Evolutionary conservation across 2,888 invertebrate species (phyloP), one percentile per base, ranked within the genome.

Genomic region (Agapostemon virescens): DNA sequence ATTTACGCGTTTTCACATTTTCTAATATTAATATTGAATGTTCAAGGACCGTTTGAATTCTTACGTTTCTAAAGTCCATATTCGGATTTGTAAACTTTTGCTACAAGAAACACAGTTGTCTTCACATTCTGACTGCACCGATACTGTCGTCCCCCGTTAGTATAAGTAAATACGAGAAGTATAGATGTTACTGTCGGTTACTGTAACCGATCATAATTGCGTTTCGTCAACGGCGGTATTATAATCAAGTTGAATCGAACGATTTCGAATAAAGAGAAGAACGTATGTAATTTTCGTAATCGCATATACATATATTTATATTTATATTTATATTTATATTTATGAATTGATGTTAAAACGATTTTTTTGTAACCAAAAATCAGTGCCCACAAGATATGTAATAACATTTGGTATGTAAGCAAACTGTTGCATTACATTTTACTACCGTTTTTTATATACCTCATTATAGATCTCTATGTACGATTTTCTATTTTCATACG

Each of bases 401-500:
- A 77, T 63, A 52, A 74, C 52, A 61, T 68, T 75, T 83, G 69
- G 69, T 77, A 83, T 63, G 81, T 75, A 75, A 80, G 71, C 71
- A 83, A 71, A 78, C 61, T 81, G 58, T 76, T 68, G n/a, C 66
- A 64, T 69, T 76, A 52, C 66, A 68, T 79, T 73, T 75, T 30
- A 84, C 42, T 73, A 58, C 70, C 64, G 69, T 82, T 87, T 67
- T 84, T 86, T 86, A 84, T 85, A 85, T 86, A 88, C 86, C 84
- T 85, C 84, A 73, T 85, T 80, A 73, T 85, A 86, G 80, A 82
- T 82, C 84, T 86, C 82, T 84, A 75, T 84, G 70, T 84, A 86
- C 85, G 79, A 72, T 87, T 85, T 88, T 87, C 72, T 89, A 90
- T 88, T 89, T 88, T 90, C 85, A 84, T 88, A 89, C 73, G 33